Evolutionary conservation across 2,797 vertebrate species (phyloP).

Genomic region (Acrocephalus scirpaceus): DNA sequence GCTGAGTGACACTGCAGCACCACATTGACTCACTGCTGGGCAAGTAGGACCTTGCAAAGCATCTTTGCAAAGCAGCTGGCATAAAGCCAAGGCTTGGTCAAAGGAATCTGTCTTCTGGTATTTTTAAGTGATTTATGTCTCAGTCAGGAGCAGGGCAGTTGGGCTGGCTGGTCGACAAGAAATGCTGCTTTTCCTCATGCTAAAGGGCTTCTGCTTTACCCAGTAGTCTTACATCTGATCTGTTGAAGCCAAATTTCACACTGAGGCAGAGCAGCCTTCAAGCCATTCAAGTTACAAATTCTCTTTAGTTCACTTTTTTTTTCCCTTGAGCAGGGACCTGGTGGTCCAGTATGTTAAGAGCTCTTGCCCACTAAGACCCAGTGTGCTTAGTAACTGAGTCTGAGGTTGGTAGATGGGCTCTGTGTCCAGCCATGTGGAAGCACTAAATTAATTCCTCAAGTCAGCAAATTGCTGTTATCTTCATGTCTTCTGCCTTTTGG

Average conservation of each 20-base stretch:
- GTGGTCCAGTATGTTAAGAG: not conserved
- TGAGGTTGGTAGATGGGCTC: not conserved
- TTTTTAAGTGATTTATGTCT: constrained; percentile 1
- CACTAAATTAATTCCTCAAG: not conserved
- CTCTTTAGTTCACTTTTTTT: not conserved
- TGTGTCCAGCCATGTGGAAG: not conserved
- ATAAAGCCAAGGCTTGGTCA: not conserved
- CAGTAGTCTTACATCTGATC: not conserved
- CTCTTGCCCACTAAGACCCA: not conserved
- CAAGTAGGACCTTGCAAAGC: not conserved
- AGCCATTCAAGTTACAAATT: not conserved
- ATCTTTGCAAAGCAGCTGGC: not conserved
- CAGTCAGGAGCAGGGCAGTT: not conserved
- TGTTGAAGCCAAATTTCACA: not conserved
- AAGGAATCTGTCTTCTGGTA: not conserved
- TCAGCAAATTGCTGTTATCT: not conserved
- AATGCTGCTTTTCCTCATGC: not conserved
- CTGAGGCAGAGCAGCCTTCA: not conserved
- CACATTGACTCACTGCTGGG: not conserved
- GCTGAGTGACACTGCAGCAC: not conserved
- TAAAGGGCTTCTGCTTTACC: not conserved
- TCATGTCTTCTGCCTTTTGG: not conserved
- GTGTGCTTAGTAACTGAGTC: not conserved
- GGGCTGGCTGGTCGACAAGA: not conserved
- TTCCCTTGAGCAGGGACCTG: not conserved